A percentile compares a stretch with the other conserved stretches of the same genome.
Conservation (phyloP, 2,797 vertebrate genomes). For the Sandelia bainsii region DNA sequence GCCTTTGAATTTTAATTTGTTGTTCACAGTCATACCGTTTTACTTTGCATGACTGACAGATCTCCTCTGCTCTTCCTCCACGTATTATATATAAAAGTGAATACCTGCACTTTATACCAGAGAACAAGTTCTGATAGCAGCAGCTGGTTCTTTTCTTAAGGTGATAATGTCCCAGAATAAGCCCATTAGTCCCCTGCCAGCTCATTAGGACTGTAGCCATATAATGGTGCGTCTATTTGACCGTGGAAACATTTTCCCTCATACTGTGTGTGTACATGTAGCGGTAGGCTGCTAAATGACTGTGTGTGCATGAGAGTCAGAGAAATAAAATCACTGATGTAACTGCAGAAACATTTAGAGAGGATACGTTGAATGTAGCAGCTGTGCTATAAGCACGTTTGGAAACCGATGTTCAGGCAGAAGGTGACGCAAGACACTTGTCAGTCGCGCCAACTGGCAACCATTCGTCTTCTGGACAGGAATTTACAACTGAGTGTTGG, state of each 20-base stretch:
- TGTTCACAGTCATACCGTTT: background rate
- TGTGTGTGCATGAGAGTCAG: slow-evolving; percentile 13
- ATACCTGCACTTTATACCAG: slow-evolving; percentile 59
- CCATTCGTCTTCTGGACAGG: slow-evolving; percentile 31
- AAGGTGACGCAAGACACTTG: slow-evolving; percentile 66
- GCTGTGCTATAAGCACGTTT: slow-evolving; percentile 45
- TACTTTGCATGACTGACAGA: background rate
- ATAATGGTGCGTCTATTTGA: slow-evolving; percentile 40
- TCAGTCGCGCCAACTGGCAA: slow-evolving; percentile 60
- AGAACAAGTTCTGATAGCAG: slow-evolving; percentile 54
- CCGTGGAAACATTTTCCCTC: slow-evolving; percentile 48
- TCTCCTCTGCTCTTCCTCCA: slow-evolving; percentile 1
- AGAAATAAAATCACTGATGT: slow-evolving; percentile 39
- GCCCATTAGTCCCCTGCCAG: slow-evolving; percentile 51
- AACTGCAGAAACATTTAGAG: slow-evolving; percentile 65
- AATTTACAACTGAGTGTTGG: slow-evolving; percentile 54
- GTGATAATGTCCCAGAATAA: slow-evolving; percentile 59
- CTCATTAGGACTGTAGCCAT: slow-evolving; percentile 30
- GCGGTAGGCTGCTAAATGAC: slow-evolving; percentile 25
- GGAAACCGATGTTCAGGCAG: slow-evolving; percentile 33
- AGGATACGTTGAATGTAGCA: slow-evolving; percentile 61
- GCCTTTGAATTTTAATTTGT: background rate
- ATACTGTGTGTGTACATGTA: slow-evolving; percentile 3
- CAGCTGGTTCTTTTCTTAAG: slow-evolving; percentile 59
- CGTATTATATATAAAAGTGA: slow-evolving; percentile 7